Conservation (phyloP, 2,113 vertebrate species). For the Cettia cetti region DNA sequence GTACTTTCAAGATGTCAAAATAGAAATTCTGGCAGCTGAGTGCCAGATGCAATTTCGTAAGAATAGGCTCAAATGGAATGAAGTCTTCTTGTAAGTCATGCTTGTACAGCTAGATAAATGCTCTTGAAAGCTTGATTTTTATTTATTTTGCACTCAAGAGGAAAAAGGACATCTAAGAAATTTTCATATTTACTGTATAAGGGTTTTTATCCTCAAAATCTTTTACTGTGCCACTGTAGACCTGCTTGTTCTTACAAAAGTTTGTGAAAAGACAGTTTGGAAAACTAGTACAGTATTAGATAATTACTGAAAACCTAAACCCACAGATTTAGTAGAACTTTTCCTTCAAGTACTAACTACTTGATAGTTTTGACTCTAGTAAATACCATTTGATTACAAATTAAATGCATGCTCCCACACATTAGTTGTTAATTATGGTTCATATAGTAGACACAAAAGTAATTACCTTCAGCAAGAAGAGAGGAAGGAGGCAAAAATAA, state of each 20-base stretch:
- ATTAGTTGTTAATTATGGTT: background rate
- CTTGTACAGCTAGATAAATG: background rate
- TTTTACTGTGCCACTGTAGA: background rate
- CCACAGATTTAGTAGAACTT: background rate
- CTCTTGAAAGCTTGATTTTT: background rate
- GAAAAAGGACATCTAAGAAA: background rate
- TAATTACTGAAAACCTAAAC: background rate
- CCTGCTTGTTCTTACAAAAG: background rate
- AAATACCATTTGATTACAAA: conserved; percentile 17
- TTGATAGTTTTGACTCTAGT: background rate
- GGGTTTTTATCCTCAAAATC: background rate
- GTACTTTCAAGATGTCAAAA: background rate
- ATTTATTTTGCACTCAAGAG: background rate
- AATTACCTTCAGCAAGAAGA: conserved; percentile 12
- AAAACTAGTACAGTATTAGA: background rate
- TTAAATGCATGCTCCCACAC: background rate
- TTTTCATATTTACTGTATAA: background rate
- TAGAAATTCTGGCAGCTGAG: conserved; percentile 3
- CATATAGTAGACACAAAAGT: background rate
- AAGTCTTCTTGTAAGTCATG: background rate
- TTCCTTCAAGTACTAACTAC: background rate
- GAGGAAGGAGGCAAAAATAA: conserved; percentile 13
- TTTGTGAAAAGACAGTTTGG: background rate
- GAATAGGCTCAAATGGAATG: background rate
- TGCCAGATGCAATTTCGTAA: conserved; percentile 8